These are phyloP conservation scores for Phoxinus phoxinus DNA, from an alignment of 2,113 vertebrate species.

Conservation along the genomic window DNA sequence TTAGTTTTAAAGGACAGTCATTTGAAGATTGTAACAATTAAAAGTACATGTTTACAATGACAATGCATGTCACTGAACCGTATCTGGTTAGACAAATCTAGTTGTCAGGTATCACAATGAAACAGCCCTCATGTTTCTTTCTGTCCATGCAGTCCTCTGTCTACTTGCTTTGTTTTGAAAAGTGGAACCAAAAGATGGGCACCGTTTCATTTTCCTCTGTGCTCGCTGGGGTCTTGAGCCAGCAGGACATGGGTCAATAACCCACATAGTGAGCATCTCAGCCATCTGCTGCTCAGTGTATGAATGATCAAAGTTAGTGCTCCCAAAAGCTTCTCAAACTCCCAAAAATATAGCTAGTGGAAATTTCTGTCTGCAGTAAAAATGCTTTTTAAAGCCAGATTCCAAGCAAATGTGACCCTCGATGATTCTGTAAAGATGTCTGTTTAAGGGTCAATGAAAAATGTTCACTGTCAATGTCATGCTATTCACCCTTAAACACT, in stretches of 20 bases:
- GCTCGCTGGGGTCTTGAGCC: slow-evolving; percentile 34
- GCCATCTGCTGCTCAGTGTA: slow-evolving; percentile 47
- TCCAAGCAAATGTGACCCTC: background rate
- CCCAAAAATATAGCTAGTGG: background rate
- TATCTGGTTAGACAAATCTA: background rate
- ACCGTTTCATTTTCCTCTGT: background rate
- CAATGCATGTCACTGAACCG: background rate
- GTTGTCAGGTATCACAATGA: background rate
- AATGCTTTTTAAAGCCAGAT: background rate
- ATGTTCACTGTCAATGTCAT: background rate
- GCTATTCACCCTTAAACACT: background rate
- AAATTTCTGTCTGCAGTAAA: background rate
- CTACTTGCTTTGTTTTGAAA: slow-evolving; percentile 1
- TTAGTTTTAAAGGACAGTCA: background rate
- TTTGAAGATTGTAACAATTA: background rate
- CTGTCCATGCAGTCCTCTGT: background rate
- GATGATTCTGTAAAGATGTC: background rate
- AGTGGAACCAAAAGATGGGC: background rate
- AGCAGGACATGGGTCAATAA: slow-evolving; percentile 44
- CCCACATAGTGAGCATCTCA: slow-evolving; percentile 43
- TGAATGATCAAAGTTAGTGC: slow-evolving; percentile 12
- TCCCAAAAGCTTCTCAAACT: background rate
- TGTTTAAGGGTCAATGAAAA: background rate
- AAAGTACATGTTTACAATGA: too few species aligned
- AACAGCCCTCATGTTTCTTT: background rate